Percentiles rank a stretch among this genome's conserved stretches.
Evolutionary conservation across 2,797 vertebrate species (phyloP).

Genomic region (Menidia menidia): DNA sequence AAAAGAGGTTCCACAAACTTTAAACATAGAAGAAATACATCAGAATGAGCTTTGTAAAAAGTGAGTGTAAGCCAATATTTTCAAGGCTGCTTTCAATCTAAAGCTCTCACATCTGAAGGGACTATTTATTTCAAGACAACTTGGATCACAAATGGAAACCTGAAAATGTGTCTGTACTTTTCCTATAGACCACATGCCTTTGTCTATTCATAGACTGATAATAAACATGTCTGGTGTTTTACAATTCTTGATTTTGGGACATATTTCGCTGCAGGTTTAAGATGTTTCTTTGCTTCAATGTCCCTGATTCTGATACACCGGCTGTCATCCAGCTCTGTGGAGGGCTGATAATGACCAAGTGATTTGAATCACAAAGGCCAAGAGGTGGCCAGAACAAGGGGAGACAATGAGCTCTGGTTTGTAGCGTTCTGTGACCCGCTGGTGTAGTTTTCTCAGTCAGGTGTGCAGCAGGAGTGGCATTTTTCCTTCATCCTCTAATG

Average conservation of each 20-base stretch:
- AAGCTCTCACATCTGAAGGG: not conserved
- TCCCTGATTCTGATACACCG: not conserved
- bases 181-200: not conserved
- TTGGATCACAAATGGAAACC: not conserved
- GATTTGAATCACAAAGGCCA: not conserved
- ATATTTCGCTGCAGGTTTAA: not conserved
- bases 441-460: slow-evolving; percentile 24
- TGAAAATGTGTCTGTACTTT: not conserved
- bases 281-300: slow-evolving; percentile 1
- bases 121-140: not conserved
- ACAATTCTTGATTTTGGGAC: not conserved
- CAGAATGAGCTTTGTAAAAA: not conserved
- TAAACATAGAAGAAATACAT: not conserved
- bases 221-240: not conserved
- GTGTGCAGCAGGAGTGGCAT: slow-evolving; percentile 44
- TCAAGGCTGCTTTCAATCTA: not conserved
- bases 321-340: not conserved
- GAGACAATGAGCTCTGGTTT: not conserved
- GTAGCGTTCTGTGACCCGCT: not conserved
- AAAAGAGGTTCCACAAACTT: slow-evolving; percentile 3
- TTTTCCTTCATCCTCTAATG: slow-evolving; percentile 48
- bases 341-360: not conserved
- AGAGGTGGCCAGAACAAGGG: not conserved
- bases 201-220: not conserved
- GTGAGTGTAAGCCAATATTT: not conserved